These are phyloP conservation scores for Scolopax rusticola DNA, from an alignment of 2,797 vertebrate genomes.

Conservation along the genomic window DNA sequence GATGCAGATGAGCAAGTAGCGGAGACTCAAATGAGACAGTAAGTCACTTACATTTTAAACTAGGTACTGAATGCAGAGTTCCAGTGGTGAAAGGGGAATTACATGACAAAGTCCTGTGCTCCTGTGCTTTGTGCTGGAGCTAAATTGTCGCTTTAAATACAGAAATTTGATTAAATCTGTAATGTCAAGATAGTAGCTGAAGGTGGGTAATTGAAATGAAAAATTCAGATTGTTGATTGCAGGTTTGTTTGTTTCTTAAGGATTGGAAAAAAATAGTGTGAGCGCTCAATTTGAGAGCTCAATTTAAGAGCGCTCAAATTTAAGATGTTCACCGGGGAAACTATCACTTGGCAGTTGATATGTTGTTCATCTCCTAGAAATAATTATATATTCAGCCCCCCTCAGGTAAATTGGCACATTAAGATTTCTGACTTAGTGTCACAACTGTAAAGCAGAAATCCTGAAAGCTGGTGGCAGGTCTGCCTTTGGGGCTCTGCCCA, in stretches of 20 bases:
- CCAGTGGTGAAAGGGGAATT: neutral
- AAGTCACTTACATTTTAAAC: neutral
- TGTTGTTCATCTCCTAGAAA: constrained; percentile 5
- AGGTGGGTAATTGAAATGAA: neutral
- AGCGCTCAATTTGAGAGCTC: neutral
- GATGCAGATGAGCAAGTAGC: neutral
- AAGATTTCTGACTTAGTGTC: constrained; percentile 26
- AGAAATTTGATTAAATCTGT: constrained; percentile 20
- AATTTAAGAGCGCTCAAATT: neutral
- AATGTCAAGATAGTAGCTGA: neutral
- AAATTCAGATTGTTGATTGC: neutral
- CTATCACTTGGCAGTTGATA: constrained; percentile 8
- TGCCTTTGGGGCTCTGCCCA: neutral
- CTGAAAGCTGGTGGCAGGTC: neutral
- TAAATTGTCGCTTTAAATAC: neutral
- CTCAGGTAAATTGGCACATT: constrained; percentile 50
- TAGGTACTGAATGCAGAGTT: neutral
- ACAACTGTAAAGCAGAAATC: constrained; percentile 9
- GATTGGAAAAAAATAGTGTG: neutral
- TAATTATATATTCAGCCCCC: constrained; percentile 27
- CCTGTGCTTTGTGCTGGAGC: neutral
- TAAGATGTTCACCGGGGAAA: neutral
- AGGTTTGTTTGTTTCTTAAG: constrained; percentile 29
- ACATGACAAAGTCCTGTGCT: neutral
- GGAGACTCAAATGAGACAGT: neutral